Evolutionary conservation across 2,888 invertebrate genomes (phyloP).

Genomic region (Ophion ellenae): DNA sequence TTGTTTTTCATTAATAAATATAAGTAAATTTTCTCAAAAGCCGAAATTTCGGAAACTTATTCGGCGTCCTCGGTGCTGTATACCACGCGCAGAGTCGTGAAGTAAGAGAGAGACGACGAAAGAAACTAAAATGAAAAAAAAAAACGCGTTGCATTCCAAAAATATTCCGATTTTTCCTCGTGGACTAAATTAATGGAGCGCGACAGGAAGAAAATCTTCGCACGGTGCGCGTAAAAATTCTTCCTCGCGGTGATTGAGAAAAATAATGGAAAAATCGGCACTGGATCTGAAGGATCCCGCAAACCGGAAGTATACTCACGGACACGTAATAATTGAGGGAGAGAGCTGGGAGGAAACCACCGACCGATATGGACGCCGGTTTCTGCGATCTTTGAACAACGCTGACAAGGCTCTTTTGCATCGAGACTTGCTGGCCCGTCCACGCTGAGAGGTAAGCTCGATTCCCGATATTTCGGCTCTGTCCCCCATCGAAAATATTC

Average conservation of each 20-base stretch:
- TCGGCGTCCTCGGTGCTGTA: conserved; percentile 10
- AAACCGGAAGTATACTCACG: conserved; percentile 1
- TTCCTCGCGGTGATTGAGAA: not conserved
- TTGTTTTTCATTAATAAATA: not conserved
- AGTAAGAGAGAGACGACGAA: conserved; percentile 49
- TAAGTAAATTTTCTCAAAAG: not conserved
- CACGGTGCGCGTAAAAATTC: not conserved
- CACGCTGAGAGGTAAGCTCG: conserved; percentile 66
- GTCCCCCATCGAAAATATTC: not conserved
- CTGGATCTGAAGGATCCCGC: not conserved
- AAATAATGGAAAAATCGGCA: not conserved
- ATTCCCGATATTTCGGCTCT: conserved; percentile 61
- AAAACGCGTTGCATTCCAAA: not conserved
- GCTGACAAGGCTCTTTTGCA: conserved; percentile 52
- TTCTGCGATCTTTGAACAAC: conserved; percentile 52
- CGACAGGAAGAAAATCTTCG: not conserved
- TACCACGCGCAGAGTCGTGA: conserved; percentile 52
- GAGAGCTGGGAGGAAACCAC: conserved; percentile 27
- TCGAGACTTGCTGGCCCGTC: conserved; percentile 65
- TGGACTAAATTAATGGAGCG: not conserved
- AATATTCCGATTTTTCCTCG: not conserved
- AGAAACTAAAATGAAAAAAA: conserved; percentile 48
- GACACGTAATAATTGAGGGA: conserved; percentile 21
- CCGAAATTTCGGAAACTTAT: not conserved
- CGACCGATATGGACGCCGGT: conserved; percentile 12